phyloP scores from a whole-genome alignment of 2,888 invertebrate species.

The Polia nebulosa region DNA sequence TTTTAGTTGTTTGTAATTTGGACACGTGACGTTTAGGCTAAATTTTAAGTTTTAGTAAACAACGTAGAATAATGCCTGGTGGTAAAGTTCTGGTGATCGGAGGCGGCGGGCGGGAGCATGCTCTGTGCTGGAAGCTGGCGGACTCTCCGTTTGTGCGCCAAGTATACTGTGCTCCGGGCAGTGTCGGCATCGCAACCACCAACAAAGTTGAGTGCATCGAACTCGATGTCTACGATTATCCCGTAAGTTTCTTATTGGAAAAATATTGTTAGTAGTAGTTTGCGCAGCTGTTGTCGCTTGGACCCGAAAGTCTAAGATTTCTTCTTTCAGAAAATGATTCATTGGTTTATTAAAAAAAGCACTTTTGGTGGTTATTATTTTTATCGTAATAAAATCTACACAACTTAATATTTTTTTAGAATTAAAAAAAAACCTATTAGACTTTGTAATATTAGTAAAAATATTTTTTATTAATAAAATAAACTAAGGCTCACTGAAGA shows the following conservation, averaged over 20 bases:
- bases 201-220: constrained; percentile 93
- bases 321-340: neutral
- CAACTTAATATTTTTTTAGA: no score
- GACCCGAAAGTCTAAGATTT: neutral
- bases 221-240: constrained; percentile 93
- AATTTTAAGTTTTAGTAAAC: constrained; percentile 65
- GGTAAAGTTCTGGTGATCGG: constrained; percentile 95
- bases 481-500: neutral
- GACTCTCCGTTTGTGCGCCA: constrained; percentile 94
- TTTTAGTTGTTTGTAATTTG: constrained; percentile 38
- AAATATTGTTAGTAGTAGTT: neutral
- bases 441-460: neutral
- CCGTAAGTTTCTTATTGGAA: constrained; percentile 89
- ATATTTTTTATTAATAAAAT: neutral
- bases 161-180: constrained; percentile 97
- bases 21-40: constrained; percentile 71
- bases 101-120: constrained; percentile 98
- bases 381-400: no score
- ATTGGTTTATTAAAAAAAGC: neutral
- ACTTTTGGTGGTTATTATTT: neutral
- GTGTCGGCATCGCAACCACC: constrained; percentile 95
- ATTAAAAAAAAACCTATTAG: no score
- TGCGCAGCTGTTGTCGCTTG: neutral
- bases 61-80: constrained; percentile 80
- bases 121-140: constrained; percentile 97